Evolutionary conservation across 2,888 invertebrate species (phyloP).

Genomic region (Seira ritae): DNA sequence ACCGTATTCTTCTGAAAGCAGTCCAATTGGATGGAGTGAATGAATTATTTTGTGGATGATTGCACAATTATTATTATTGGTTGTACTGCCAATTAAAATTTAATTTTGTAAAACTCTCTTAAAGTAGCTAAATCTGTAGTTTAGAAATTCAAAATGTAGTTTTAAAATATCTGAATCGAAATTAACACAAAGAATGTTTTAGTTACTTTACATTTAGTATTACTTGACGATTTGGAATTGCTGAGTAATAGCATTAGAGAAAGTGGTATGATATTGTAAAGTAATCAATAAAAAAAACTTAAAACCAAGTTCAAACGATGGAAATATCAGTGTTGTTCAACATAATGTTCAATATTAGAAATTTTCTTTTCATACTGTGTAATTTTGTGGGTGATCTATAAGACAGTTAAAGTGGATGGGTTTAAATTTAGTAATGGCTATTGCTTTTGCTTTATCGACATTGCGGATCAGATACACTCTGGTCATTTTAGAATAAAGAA

Average conservation of each 20-base stretch:
- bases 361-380: conserved; percentile 40
- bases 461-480: conserved; percentile 5
- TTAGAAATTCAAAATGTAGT: neutral
- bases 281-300: conserved; percentile 35
- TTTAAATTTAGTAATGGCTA: too few species aligned
- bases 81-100: too few species aligned
- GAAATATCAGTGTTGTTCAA: conserved; percentile 52
- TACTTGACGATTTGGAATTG: too few species aligned
- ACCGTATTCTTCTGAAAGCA: too few species aligned
- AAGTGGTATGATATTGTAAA: conserved; percentile 31
- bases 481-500: conserved; percentile 24
- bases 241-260: too few species aligned
- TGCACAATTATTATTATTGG: too few species aligned
- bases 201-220: conserved; percentile 33
- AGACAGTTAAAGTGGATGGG: too few species aligned
- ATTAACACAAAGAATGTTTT: conserved; percentile 8
- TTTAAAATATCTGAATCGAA: neutral
- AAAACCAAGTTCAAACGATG: conserved; percentile 53
- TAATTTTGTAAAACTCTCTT: neutral
- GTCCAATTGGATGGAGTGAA: too few species aligned
- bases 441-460: conserved; percentile 47
- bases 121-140: conserved; percentile 8
- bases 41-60: too few species aligned
- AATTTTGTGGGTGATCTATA: conserved; percentile 52
- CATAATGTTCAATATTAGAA: conserved; percentile 34